Conservation (phyloP, 2,888 invertebrate genomes). For the Oligia strigilis region DNA sequence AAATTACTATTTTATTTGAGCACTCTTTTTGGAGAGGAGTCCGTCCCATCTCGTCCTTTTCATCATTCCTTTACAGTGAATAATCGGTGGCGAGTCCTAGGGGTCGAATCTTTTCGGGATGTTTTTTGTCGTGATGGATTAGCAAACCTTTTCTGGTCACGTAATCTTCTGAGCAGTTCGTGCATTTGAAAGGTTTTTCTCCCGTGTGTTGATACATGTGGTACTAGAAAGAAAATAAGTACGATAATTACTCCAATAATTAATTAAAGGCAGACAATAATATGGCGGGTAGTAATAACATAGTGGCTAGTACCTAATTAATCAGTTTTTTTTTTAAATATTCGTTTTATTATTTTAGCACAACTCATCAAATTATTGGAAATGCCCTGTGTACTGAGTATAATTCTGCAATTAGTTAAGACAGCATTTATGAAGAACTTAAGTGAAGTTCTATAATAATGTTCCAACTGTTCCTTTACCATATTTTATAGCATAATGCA, state of each 20-base stretch:
- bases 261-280: neutral
- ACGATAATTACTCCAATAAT: too few species aligned
- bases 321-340: too few species aligned
- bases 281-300: neutral
- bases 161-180: conserved; percentile 90
- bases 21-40: conserved; percentile 74
- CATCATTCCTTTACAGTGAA: neutral
- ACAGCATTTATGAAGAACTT: neutral
- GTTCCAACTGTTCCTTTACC: neutral
- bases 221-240: conserved; percentile 77
- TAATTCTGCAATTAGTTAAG: neutral
- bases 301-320: neutral
- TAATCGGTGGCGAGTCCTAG: conserved; percentile 69
- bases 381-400: neutral
- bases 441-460: neutral
- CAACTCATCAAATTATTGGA: neutral
- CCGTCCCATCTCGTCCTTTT: neutral
- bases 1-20: conserved; percentile 50
- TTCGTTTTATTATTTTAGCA: neutral
- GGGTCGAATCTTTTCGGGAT: conserved; percentile 77
- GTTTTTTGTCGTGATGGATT: conserved; percentile 81
- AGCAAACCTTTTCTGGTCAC: conserved; percentile 82
- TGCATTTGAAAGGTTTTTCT: conserved; percentile 97
- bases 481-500: neutral
- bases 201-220: conserved; percentile 94